Percentiles rank a stretch among this genome's conserved stretches.
Conservation (phyloP, 2,113 vertebrate species). For the Zootoca vivipara region DNA sequence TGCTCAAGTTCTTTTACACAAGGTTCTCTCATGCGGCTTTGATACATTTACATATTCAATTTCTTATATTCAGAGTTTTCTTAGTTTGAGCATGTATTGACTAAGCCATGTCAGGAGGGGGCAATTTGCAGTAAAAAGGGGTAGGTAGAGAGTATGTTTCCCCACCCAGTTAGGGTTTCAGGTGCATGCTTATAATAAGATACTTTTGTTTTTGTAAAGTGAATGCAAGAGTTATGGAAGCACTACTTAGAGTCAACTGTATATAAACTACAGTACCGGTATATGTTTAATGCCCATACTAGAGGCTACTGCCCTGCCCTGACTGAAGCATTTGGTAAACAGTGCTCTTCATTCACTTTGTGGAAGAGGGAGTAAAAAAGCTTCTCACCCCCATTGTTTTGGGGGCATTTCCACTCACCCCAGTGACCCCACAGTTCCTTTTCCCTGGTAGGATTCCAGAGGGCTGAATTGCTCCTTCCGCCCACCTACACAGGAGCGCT, state of each 20-base stretch:
- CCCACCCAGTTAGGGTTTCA: not conserved
- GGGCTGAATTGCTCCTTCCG: too few relatives aligned
- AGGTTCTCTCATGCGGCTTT: too few relatives aligned
- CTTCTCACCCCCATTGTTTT: too few relatives aligned
- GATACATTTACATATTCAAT: too few relatives aligned
- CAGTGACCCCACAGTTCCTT: too few relatives aligned
- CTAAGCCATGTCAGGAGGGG: not conserved
- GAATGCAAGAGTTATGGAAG: not conserved
- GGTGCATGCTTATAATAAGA: not conserved
- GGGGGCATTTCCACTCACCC: too few relatives aligned
- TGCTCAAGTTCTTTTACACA: too few relatives aligned
- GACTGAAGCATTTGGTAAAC: not conserved
- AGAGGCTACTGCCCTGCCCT: not conserved
- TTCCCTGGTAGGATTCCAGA: too few relatives aligned
- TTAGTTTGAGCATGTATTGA: too few relatives aligned
- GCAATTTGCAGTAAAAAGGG: not conserved
- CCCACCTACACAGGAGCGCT: too few relatives aligned
- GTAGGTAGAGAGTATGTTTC: not conserved
- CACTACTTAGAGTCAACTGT: not conserved
- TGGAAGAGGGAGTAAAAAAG: not conserved
- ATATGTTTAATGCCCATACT: not conserved
- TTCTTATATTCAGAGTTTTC: too few relatives aligned
- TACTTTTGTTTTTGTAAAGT: not conserved
- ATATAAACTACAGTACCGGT: not conserved
- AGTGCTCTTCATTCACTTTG: not conserved